Conservation (phyloP, 2,797 vertebrate species). For the Amniataba percoides region DNA sequence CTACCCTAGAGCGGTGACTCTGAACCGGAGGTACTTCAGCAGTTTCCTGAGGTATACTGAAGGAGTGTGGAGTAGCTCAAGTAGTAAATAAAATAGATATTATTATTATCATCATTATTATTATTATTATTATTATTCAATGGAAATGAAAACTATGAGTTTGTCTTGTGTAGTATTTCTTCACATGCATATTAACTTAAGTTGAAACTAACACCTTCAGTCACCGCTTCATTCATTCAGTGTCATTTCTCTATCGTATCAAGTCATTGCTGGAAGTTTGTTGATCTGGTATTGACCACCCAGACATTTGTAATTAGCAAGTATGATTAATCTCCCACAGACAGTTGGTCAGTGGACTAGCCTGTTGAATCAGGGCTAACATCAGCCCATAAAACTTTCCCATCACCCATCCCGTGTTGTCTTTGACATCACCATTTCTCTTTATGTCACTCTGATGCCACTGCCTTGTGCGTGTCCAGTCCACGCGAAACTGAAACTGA, state of each 20-base stretch:
- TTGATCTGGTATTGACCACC: slow-evolving; percentile 4
- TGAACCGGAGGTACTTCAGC: not conserved
- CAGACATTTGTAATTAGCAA: not conserved
- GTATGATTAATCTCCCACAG: no score
- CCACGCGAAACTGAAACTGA: slow-evolving; percentile 58
- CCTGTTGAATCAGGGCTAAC: slow-evolving; percentile 17
- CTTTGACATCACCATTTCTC: slow-evolving; percentile 33
- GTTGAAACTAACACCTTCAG: not conserved
- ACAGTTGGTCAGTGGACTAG: slow-evolving; percentile 4
- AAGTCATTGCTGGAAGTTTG: slow-evolving; percentile 24
- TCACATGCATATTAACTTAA: not conserved
- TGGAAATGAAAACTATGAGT: not conserved
- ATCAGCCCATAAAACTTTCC: slow-evolving; percentile 7
- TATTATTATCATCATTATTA: no score
- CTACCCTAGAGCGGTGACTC: not conserved
- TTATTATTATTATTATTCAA: not conserved
- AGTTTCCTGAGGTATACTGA: not conserved
- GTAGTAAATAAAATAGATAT: not conserved
- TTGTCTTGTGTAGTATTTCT: not conserved
- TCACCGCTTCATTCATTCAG: slow-evolving; percentile 27
- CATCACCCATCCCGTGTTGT: not conserved
- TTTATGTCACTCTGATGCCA: slow-evolving; percentile 6
- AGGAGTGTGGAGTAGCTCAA: not conserved
- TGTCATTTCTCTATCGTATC: slow-evolving; percentile 9
- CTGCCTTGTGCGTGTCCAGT: not conserved